Conservation (phyloP, 2,797 vertebrate genomes). For the Tapirus indicus region DNA sequence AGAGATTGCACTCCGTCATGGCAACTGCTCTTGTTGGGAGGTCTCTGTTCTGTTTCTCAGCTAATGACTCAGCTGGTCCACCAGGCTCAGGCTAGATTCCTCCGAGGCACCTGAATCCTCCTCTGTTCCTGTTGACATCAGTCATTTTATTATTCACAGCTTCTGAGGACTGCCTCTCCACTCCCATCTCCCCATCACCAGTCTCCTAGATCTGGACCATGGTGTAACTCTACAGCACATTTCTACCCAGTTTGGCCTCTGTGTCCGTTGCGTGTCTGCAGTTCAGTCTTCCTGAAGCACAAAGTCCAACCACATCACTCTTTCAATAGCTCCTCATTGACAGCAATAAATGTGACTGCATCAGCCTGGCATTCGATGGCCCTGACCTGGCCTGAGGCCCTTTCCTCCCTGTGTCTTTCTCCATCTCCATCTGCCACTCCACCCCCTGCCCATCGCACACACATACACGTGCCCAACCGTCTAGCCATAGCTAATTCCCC, state of each 20-base stretch:
- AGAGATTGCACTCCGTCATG: accelerated
- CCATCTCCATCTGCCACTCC: background rate
- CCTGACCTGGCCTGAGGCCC: background rate
- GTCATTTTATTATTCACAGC: background rate
- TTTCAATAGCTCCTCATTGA: background rate
- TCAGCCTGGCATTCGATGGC: background rate
- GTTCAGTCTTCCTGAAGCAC: background rate
- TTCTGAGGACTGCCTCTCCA: background rate
- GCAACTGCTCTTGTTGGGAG: no score
- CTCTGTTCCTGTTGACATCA: background rate
- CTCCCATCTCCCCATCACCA: accelerated
- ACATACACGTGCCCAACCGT: accelerated
- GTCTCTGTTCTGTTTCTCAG: background rate
- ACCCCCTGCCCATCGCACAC: background rate
- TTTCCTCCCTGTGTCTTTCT: background rate
- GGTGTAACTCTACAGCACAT: no score
- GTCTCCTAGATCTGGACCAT: background rate
- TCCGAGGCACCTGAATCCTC: background rate
- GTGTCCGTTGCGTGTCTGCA: background rate
- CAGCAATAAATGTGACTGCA: background rate
- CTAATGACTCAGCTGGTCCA: background rate
- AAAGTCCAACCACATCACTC: background rate
- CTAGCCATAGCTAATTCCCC: background rate
- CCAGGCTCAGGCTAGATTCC: background rate
- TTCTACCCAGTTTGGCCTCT: background rate